These are phyloP conservation scores for Pterophyllum scalare DNA, from an alignment of 2,113 vertebrate species.

Conservation along the genomic window DNA sequence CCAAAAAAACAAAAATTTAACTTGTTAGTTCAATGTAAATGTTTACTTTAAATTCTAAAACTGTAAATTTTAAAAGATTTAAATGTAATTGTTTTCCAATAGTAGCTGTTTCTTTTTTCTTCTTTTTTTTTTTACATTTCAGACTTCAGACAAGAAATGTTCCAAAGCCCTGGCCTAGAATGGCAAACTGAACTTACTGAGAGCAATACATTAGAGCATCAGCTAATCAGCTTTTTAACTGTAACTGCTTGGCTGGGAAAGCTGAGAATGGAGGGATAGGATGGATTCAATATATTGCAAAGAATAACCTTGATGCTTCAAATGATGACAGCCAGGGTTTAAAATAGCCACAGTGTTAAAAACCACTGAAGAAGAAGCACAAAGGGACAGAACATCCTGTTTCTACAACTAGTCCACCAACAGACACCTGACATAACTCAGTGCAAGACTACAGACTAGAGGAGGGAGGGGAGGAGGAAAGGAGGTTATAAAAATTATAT, in stretches of 20 bases:
- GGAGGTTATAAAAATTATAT: background rate
- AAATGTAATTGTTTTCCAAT: background rate
- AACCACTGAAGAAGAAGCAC: background rate
- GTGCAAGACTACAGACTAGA: background rate
- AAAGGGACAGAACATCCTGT: constrained; percentile 23
- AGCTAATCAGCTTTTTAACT: background rate
- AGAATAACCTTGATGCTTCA: background rate
- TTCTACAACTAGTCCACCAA: background rate
- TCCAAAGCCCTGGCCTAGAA: background rate
- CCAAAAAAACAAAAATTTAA: no score
- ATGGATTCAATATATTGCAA: background rate
- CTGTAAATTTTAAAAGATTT: background rate
- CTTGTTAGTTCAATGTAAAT: no score
- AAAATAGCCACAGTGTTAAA: constrained; percentile 35
- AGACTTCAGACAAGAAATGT: background rate
- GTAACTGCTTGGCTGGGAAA: background rate
- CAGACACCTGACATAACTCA: constrained; percentile 33
- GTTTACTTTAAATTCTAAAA: background rate
- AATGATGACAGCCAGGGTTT: constrained; percentile 35
- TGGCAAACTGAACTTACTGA: background rate
- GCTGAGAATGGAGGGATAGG: background rate
- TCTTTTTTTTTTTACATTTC: background rate
- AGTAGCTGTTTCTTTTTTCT: no score
- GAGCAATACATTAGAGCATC: background rate
- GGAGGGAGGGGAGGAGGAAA: background rate